Percentiles rank a stretch among this genome's conserved stretches.
Conservation (phyloP, 2,888 invertebrate species). For the Pseudococcus longispinus region DNA sequence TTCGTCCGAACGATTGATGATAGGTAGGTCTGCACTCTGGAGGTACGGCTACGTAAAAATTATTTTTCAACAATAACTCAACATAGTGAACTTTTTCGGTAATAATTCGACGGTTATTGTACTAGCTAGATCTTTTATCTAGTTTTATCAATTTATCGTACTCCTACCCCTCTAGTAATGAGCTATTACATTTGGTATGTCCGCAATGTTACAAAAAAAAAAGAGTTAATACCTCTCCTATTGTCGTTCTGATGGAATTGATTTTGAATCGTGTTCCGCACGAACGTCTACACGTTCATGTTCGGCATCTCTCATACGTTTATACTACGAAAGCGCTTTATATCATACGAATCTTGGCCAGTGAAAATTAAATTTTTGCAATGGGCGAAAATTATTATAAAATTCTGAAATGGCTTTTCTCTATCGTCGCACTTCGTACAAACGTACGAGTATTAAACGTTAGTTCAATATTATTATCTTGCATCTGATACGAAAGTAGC, state of each 20-base stretch:
- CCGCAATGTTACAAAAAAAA: slow-evolving; percentile 35
- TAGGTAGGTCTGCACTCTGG: neutral
- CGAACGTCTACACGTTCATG: slow-evolving; percentile 43
- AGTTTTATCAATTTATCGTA: slow-evolving; percentile 33
- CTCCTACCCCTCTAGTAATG: slow-evolving; percentile 25
- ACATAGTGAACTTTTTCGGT: neutral
- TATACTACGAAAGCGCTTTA: neutral
- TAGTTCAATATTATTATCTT: too few species aligned
- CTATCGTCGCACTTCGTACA: neutral
- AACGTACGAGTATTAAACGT: too few species aligned
- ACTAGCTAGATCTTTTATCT: slow-evolving; percentile 28
- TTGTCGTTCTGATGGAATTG: slow-evolving; percentile 33
- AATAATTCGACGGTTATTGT: neutral
- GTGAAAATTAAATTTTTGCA: neutral
- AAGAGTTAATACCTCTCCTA: slow-evolving; percentile 1
- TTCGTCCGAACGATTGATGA: neutral
- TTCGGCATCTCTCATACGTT: neutral
- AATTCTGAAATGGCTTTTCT: neutral
- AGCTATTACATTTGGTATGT: slow-evolving; percentile 54
- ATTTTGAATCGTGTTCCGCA: slow-evolving; percentile 55
- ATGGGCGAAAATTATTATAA: neutral
- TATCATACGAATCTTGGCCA: neutral
- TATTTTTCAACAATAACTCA: neutral
- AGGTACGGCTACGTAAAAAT: neutral
- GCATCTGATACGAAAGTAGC: too few species aligned